phyloP scores from a whole-genome alignment of 1,140 invertebrate species.

The Pogonognathellus flavescens region DNA sequence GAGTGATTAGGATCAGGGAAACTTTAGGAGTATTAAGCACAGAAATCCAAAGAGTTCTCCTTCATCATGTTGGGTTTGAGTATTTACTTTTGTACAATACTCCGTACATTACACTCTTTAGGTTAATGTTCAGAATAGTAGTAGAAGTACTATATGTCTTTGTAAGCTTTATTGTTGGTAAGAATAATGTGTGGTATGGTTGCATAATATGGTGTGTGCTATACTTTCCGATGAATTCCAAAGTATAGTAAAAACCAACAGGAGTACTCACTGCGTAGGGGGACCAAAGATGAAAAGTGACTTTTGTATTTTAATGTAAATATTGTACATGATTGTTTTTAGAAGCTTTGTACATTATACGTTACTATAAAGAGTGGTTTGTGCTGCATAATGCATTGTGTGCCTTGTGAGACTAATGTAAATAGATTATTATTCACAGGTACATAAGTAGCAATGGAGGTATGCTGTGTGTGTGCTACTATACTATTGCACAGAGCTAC shows the following conservation, averaged over 20 bases:
- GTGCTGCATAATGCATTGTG: background rate
- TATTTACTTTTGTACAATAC: no score
- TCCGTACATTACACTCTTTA: no score
- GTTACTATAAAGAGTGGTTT: background rate
- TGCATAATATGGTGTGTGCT: background rate
- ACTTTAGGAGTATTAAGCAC: background rate
- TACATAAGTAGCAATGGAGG: no score
- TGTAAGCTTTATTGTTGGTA: no score
- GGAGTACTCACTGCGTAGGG: background rate
- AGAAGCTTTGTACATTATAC: background rate
- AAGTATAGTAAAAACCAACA: no score
- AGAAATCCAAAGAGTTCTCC: slow-evolving; percentile 30
- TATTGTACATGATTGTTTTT: slow-evolving; percentile 43
- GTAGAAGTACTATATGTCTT: no score
- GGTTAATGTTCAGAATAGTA: no score
- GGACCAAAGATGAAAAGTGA: slow-evolving; percentile 38
- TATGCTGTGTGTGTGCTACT: no score
- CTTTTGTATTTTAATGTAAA: slow-evolving; percentile 51
- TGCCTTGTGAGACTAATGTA: no score
- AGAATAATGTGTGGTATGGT: background rate
- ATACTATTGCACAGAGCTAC: background rate
- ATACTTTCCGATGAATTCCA: background rate
- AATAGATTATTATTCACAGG: no score
- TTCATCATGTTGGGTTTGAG: background rate
- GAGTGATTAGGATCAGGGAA: slow-evolving; percentile 57